Base-by-base conservation (phyloP, 2,113 vertebrate species). In the Rhinolophus ferrumequinum region DNA sequence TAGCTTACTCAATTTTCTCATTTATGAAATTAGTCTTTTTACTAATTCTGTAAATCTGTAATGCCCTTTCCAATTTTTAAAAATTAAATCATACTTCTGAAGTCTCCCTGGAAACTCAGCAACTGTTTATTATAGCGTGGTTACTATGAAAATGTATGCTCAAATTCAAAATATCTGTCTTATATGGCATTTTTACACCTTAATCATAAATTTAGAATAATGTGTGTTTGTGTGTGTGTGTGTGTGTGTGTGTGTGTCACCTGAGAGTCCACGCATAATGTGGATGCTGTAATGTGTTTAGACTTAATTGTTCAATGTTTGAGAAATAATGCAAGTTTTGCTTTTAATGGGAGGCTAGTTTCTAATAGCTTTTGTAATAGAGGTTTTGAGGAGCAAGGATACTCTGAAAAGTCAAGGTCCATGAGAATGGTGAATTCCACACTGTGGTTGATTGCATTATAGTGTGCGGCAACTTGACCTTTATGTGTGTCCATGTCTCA, bases 61-160 rank as follows among this genome's bases (percentile, higher is more conserved):
- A 69, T 87, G n/a, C 92, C 28, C 22, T 66, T 95, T 85, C 16
- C 21, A 95, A 6, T 90, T 86, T n/a, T 84, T 81, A 81, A 85
- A 73, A 81, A 47, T 33, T 35, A 14, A 73, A 18, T 64, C 18
- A 6, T 81, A 35, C 26, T 69, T 95, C 88, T 85, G 26, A 41
- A 38, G 38, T 10, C 30, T 58, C 19, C 7, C 33, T 93, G 9
- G 35, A 56, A 72, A 92, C n/a, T 67, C 3, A 52, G 22, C 50
- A 19, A 70, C 13, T 30, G 1, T 47, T 94, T 83, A 41, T 86
- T 47, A 35, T n/a, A 83, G 14, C 30, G 90, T 62, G 52, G 22
- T 80, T 95, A 95, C 56, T 93, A 16, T 93, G 35, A 91, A 60
- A 91, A 21, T 79, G 47, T 13, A 4, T 73, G 66, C 30, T 77